Evolutionary conservation across 2,888 invertebrate genomes (phyloP).

Genomic region (Dicranocentrus wangi): DNA sequence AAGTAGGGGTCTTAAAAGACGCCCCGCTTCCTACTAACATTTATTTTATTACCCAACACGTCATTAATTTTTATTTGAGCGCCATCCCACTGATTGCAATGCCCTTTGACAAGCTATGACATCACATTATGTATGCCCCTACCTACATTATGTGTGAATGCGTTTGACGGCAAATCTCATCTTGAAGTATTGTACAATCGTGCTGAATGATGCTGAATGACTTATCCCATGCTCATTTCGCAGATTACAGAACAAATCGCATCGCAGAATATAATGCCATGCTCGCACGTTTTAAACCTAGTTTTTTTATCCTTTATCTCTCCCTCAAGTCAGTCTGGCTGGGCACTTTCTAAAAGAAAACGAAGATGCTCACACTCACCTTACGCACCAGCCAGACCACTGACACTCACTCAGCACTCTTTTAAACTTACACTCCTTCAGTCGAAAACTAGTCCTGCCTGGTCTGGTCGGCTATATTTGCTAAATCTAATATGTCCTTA

Average conservation of each 20-base stretch:
- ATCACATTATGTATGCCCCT: slow-evolving; percentile 13
- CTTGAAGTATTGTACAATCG: slow-evolving; percentile 22
- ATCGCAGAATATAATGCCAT: slow-evolving; percentile 8
- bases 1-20: too few relatives aligned
- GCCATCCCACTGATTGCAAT: slow-evolving; percentile 13
- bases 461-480: too few relatives aligned
- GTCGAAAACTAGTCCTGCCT: too few relatives aligned
- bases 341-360: slow-evolving; percentile 11
- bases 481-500: too few relatives aligned
- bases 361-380: too few relatives aligned
- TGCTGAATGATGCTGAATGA: slow-evolving; percentile 42
- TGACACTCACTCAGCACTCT: too few relatives aligned
- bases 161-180: background rate
- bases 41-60: slow-evolving; percentile 20
- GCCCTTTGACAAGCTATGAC: slow-evolving; percentile 44
- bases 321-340: background rate
- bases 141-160: background rate
- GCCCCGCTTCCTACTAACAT: slow-evolving; percentile 3
- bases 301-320: background rate
- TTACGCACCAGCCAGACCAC: too few relatives aligned
- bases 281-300: too few relatives aligned
- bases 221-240: too few relatives aligned
- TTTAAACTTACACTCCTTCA: too few relatives aligned
- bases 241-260: too few relatives aligned
- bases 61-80: slow-evolving; percentile 32